Evolutionary conservation across 2,888 invertebrate genomes (phyloP), one percentile per base, ranked within the genome.

Genomic region (Oligia latruncula): DNA sequence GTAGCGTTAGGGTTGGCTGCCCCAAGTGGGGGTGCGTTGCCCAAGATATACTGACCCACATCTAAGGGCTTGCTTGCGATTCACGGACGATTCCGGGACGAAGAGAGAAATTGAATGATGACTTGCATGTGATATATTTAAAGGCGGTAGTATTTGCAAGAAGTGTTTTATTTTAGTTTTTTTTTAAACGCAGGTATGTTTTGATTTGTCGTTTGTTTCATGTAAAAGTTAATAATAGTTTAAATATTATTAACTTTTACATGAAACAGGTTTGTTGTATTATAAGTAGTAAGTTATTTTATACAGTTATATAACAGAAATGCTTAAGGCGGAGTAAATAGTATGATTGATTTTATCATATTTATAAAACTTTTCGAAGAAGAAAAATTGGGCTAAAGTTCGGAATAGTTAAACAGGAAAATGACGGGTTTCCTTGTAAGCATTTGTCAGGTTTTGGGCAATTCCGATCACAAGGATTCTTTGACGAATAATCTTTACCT

Each of bases 21-120:
- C 83, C 74, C 60, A 64, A 66, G 74, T 35, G 64, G 55, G 76
- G 85, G 87, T 71, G 72, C 78, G 58, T 64, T 73, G 73, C 75
- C 82, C 82, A 88, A 89, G 89, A 82, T 80, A 82, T 43, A 88
- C 81, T 88, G 88, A 88, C 88, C 88, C 83, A 88, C 15, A 86
- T 88, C 62, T 77, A 77, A 76, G 81, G 78, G 66, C 40, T 78
- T 62, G 67, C 62, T 71, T 65, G 65, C 80, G 43, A 77, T 68
- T 85, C 85, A 77, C 68, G 78, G 81, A 71, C 80, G 78, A 58
- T 52, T 13, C 65, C 46, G 40, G 46, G 9, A 35, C 43, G 46
- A 15, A n/a, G 11, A 11, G 40, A 23, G 58, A 49, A 77, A 40
- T 43, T 60, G 15, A 40, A 15, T 15, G 71, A 62, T 77, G 77